These are phyloP conservation scores for Antheraea pernyi DNA, from an alignment of 1,140 invertebrate genomes.

Conservation along the genomic window DNA sequence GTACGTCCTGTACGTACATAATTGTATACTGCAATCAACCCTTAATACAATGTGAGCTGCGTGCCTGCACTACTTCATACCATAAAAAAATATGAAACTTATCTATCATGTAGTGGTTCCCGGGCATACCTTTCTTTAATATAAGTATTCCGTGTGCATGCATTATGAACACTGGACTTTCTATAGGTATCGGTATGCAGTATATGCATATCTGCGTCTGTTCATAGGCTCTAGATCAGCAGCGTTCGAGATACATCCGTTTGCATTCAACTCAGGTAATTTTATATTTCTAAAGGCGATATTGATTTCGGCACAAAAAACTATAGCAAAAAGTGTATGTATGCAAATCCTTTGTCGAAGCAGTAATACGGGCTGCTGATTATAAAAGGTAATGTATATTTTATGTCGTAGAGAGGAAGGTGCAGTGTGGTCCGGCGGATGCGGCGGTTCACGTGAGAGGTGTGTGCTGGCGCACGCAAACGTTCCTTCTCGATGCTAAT, in stretches of 20 bases:
- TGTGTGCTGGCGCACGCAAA: background rate
- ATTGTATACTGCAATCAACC: too few species aligned
- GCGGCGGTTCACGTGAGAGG: slow-evolving; percentile 1
- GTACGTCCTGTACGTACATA: too few species aligned
- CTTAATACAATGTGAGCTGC: too few species aligned
- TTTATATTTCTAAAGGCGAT: background rate
- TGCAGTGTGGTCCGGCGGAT: background rate
- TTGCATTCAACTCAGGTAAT: slow-evolving; percentile 6
- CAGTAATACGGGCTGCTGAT: background rate
- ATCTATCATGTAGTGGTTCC: too few species aligned
- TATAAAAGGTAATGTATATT: background rate
- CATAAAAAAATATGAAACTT: too few species aligned
- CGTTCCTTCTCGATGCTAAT: background rate
- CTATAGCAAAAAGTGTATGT: slow-evolving; percentile 11
- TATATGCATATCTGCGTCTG: too few species aligned
- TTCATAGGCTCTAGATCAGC: background rate
- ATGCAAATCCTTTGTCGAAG: slow-evolving; percentile 34
- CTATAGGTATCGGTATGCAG: too few species aligned
- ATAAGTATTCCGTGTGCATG: too few species aligned
- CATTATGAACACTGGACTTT: too few species aligned
- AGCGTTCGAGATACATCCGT: slow-evolving; percentile 16
- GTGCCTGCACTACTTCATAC: too few species aligned
- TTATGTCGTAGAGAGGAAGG: background rate
- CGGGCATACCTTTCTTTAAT: too few species aligned
- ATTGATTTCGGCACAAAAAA: background rate